Conservation (phyloP, 2,888 invertebrate genomes). For the Temnothorax rugatulus region DNA sequence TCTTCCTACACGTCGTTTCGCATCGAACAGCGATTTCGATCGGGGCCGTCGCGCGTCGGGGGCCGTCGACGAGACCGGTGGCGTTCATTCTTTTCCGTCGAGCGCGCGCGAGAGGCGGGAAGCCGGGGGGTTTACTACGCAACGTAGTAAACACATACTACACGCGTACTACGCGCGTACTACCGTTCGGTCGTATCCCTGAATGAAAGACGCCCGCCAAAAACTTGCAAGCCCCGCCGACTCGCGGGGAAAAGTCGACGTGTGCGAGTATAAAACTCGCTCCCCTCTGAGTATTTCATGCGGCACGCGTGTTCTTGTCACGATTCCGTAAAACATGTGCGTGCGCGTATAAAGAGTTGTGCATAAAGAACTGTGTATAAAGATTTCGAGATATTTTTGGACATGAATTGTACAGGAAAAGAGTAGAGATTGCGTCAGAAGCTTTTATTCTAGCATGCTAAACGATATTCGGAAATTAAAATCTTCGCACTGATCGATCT, state of each 20-base stretch:
- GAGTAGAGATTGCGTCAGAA: not conserved
- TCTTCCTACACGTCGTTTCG: not conserved
- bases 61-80: not conserved
- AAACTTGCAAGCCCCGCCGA: not conserved
- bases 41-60: not conserved
- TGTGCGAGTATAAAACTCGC: not conserved
- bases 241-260: not conserved
- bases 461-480: not conserved
- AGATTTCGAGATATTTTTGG: not conserved
- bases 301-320: not conserved
- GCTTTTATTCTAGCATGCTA: not conserved
- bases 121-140: not conserved
- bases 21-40: conserved; percentile 9
- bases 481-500: not conserved
- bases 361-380: no score
- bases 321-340: not conserved
- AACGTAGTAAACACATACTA: conserved; percentile 43
- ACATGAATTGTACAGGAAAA: not conserved
- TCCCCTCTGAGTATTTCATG: not conserved
- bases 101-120: not conserved
- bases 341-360: not conserved
- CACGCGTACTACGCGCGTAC: conserved; percentile 43
- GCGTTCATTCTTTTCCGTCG: conserved; percentile 32
- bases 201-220: conserved; percentile 37
- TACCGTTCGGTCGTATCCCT: conserved; percentile 21